phyloP scores from a whole-genome alignment of 2,888 invertebrate genomes.

The Tethea ocularis region DNA sequence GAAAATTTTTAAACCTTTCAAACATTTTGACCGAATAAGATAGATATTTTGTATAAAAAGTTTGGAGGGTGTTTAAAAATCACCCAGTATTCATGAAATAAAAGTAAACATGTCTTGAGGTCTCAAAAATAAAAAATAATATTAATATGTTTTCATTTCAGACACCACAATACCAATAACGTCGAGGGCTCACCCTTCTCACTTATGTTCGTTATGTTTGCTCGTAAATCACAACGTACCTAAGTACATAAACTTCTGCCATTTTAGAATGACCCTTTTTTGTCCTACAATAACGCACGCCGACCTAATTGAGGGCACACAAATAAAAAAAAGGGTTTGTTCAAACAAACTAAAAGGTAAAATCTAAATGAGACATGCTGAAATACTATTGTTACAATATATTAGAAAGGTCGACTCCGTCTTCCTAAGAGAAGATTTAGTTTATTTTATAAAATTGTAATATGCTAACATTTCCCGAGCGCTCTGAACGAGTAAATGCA shows the following conservation, averaged over 20 bases:
- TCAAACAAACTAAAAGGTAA: conserved; percentile 14
- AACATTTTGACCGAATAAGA: too few relatives aligned
- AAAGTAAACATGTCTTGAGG: neutral
- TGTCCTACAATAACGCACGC: conserved; percentile 19
- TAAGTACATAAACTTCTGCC: conserved; percentile 17
- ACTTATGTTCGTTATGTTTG: conserved; percentile 6
- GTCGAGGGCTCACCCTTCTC: conserved; percentile 7
- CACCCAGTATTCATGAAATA: conserved; percentile 4
- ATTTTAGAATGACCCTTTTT: conserved; percentile 31
- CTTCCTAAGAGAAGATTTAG: neutral
- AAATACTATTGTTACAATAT: conserved; percentile 1
- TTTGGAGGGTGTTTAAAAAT: too few relatives aligned
- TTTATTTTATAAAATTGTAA: neutral
- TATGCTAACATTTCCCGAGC: conserved; percentile 1
- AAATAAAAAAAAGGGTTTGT: conserved; percentile 33
- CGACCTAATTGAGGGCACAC: conserved; percentile 32
- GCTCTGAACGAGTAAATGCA: neutral
- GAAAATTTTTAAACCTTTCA: too few relatives aligned
- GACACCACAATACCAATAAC: conserved; percentile 1
- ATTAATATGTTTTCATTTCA: neutral
- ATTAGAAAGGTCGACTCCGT: neutral
- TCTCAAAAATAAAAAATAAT: neutral
- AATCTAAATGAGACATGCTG: neutral
- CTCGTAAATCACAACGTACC: conserved; percentile 6
- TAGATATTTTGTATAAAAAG: too few relatives aligned